Percentiles rank a stretch among this genome's conserved stretches.
These are phyloP conservation scores for Sminthurides aquaticus DNA, from an alignment of 2,888 invertebrate species.

Conservation along the genomic window DNA sequence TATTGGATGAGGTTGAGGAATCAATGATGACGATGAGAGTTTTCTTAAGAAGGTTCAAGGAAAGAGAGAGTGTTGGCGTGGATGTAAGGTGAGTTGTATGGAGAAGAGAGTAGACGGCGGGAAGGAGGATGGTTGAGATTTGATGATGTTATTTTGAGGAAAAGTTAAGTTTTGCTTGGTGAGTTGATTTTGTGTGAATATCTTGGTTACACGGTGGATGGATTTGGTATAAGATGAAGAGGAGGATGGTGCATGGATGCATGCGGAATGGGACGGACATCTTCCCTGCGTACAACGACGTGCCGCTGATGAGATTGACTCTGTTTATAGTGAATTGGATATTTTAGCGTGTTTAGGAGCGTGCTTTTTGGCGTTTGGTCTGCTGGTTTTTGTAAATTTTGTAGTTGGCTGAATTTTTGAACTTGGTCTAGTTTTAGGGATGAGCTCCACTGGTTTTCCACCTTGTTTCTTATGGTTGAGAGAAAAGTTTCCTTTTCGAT, in stretches of 20 bases:
- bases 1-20: constrained; percentile 16
- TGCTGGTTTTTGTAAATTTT: neutral
- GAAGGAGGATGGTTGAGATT: neutral
- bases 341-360: neutral
- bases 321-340: neutral
- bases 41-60: neutral
- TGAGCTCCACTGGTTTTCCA: constrained; percentile 28
- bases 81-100: neutral
- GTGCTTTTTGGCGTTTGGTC: too few species aligned
- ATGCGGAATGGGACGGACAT: neutral
- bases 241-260: neutral
- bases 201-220: constrained; percentile 1
- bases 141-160: too few species aligned
- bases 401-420: constrained; percentile 18
- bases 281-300: neutral
- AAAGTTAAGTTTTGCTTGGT: neutral
- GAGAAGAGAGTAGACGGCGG: neutral
- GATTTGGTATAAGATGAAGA: neutral
- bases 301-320: too few species aligned
- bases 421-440: constrained; percentile 32
- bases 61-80: neutral
- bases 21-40: constrained; percentile 15
- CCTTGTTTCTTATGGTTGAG: too few species aligned
- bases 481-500: neutral
- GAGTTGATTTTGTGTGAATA: constrained; percentile 8